Percentiles rank a stretch among this genome's conserved stretches.
Conservation (phyloP, 2,888 invertebrate genomes). For the Keiferia lycopersicella region DNA sequence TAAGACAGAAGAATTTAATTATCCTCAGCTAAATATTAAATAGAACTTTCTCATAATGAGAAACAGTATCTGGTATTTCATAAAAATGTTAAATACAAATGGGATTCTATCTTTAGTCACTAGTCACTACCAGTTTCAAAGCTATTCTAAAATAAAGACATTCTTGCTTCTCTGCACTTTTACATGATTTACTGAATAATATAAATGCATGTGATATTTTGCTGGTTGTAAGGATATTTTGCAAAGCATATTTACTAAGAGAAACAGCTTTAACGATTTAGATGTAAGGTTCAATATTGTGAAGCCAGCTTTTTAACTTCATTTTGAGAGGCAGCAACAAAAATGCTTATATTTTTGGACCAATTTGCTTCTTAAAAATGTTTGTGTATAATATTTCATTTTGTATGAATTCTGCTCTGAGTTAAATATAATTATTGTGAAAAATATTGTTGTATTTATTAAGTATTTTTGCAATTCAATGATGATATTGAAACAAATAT, state of each 20-base stretch:
- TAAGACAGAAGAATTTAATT: no score
- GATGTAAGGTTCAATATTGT: slow-evolving; percentile 30
- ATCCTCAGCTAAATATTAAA: no score
- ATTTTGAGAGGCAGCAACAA: slow-evolving; percentile 15
- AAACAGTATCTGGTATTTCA: neutral
- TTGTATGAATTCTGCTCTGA: neutral
- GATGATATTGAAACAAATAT: slow-evolving; percentile 27
- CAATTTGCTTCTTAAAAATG: slow-evolving; percentile 29
- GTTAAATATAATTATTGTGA: neutral
- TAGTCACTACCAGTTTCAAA: neutral
- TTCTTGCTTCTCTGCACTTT: slow-evolving; percentile 2
- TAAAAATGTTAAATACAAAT: slow-evolving; percentile 4
- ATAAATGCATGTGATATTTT: slow-evolving; percentile 63
- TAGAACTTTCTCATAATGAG: no score
- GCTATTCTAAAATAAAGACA: neutral
- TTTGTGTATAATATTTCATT: neutral
- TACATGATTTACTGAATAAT: neutral
- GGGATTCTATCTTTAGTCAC: neutral
- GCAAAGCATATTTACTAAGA: slow-evolving; percentile 55
- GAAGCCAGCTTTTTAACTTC: slow-evolving; percentile 9
- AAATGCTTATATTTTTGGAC: slow-evolving; percentile 34
- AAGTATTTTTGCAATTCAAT: neutral
- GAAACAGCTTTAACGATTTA: slow-evolving; percentile 62
- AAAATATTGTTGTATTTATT: slow-evolving; percentile 4
- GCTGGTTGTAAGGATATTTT: slow-evolving; percentile 68